Evolutionary conservation across 2,113 vertebrate genomes (phyloP), one percentile per base, ranked within the genome.

Genomic region (Datnioides undecimradiatus): DNA sequence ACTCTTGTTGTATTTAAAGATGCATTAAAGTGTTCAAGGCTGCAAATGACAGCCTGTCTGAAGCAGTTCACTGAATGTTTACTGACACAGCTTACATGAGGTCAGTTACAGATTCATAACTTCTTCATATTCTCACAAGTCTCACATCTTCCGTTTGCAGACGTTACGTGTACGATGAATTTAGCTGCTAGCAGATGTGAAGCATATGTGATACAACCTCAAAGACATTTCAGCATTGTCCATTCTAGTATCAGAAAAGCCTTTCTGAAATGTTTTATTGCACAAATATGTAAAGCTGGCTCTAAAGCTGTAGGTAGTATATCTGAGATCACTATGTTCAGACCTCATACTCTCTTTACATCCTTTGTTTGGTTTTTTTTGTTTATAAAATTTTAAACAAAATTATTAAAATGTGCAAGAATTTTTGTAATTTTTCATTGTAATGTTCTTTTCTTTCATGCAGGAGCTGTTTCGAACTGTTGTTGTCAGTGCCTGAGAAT

Each of bases 391-490:
- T n/a, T n/a, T n/a, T n/a, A n/a, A n/a, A n/a, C n/a, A 34, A 14
- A 48, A 38, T 65, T 4, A 65, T 73, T 6, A 52, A 2, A 6
- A 52, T 36, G 11, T 33, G 49, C 43, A 29, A 27, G 45, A 59
- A n/a, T 40, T 7, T 27, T 19, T 41, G 5, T 59, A 2, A 3
- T 74, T 3, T 34, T 60, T n/a, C 9, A 33, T 19, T 41, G 5
- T 59, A 2, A 3, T 74, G 3, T 34, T 60, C 8, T 66, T 12
- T 51, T 34, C 17, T 87, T 79, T 82, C 62, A 93, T 95, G 31
- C 90, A 99, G 98, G 96, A 99, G 98, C 92, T 99, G 98, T 93
- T 99, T 99, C 95, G 98, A 99, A 88, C 94, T 99, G 86, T 88
- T 99, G 79, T 95, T 99, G 89, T 98, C 97, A 73, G 95, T 99